phyloP scores from a whole-genome alignment of 2,888 invertebrate species.

The Clitarchus hookeri region DNA sequence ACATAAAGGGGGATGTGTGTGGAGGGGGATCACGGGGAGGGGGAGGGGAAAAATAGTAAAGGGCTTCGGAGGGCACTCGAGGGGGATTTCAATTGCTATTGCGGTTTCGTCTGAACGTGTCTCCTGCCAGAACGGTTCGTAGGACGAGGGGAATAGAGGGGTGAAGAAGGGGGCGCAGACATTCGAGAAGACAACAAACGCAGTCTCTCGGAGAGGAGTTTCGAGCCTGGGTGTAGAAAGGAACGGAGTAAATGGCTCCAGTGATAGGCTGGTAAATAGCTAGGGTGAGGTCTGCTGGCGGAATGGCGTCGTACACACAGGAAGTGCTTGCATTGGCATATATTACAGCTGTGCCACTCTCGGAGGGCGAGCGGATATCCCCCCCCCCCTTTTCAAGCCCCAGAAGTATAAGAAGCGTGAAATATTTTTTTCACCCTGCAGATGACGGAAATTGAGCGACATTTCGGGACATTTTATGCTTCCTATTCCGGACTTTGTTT shows the following conservation, averaged over 20 bases:
- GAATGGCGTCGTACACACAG: not conserved
- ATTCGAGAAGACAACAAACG: not conserved
- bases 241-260: not conserved
- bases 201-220: not conserved
- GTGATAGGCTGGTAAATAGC: constrained; percentile 8
- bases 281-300: not conserved
- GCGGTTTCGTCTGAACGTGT: constrained; percentile 34
- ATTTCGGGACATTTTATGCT: too few relatives aligned
- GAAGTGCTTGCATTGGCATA: not conserved
- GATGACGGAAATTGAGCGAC: not conserved
- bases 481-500: too few relatives aligned
- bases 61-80: constrained; percentile 29
- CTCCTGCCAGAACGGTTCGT: constrained; percentile 8
- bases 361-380: not conserved
- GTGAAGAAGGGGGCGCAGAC: not conserved
- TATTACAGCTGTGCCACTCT: not conserved
- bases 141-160: not conserved
- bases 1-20: constrained; percentile 30
- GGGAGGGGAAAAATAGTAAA: not conserved
- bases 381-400: not conserved
- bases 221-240: not conserved
- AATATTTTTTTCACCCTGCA: not conserved
- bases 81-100: constrained; percentile 36
- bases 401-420: not conserved
- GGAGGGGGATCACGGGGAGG: not conserved